Evolutionary conservation across 2,888 invertebrate genomes (phyloP).

Genomic region (Anticlea derivata): DNA sequence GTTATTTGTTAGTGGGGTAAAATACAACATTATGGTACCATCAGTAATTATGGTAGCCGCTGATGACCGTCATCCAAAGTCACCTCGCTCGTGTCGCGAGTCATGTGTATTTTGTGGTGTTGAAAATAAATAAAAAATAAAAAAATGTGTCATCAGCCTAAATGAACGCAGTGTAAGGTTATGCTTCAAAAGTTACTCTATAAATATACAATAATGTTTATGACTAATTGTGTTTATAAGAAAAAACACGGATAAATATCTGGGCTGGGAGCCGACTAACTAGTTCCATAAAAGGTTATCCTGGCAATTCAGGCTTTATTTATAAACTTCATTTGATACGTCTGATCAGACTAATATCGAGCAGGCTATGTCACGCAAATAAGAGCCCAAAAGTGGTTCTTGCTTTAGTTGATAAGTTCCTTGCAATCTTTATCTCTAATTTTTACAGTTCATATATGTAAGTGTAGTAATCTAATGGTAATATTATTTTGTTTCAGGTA

Average conservation of each 20-base stretch:
- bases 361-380: neutral
- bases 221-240: slow-evolving; percentile 7
- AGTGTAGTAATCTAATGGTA: too few relatives aligned
- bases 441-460: too few relatives aligned
- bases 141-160: too few relatives aligned
- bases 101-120: neutral
- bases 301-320: slow-evolving; percentile 5
- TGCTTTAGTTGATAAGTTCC: too few relatives aligned
- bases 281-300: slow-evolving; percentile 8
- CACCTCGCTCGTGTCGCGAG: neutral
- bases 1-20: too few relatives aligned
- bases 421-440: too few relatives aligned
- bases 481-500: slow-evolving; percentile 5
- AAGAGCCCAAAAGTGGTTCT: too few relatives aligned
- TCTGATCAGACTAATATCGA: neutral
- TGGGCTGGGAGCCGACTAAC: neutral
- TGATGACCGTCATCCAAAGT: slow-evolving; percentile 12
- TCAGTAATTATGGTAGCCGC: too few relatives aligned
- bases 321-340: slow-evolving; percentile 2
- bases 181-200: neutral
- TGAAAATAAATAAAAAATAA: too few relatives aligned
- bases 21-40: too few relatives aligned
- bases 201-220: neutral
- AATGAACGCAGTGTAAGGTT: too few relatives aligned
- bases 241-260: neutral